Conservation (phyloP, 2,888 invertebrate species). For the Pachycephus smyrnensis region DNA sequence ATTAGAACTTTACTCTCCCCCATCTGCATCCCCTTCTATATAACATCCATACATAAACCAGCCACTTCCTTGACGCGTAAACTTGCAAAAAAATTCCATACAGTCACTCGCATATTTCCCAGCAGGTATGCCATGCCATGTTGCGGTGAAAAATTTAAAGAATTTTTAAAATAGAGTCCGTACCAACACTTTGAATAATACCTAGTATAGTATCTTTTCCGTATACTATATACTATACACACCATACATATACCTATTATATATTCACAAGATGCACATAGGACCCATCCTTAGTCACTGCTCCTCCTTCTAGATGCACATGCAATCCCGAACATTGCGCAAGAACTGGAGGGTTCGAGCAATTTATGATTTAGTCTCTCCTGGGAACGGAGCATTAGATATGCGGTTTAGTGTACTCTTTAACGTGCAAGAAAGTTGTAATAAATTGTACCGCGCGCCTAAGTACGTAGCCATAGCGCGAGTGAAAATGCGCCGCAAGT, state of each 20-base stretch:
- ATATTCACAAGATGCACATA: not conserved
- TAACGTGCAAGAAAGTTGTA: constrained; percentile 57
- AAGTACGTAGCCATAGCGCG: constrained; percentile 37
- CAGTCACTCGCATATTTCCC: not conserved
- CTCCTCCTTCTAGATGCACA: not conserved
- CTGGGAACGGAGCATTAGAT: constrained; percentile 51
- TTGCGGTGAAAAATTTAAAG: not conserved
- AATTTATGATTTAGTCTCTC: constrained; percentile 55
- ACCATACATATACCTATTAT: not conserved
- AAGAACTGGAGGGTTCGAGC: constrained; percentile 12
- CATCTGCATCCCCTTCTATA: not conserved
- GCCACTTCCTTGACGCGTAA: not conserved
- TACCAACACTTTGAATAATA: not conserved
- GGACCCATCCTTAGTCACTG: not conserved
- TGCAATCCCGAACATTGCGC: not conserved
- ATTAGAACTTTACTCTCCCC: not conserved
- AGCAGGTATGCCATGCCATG: not conserved
- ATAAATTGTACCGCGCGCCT: constrained; percentile 55
- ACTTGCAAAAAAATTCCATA: not conserved
- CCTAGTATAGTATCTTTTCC: not conserved
- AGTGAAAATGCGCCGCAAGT: constrained; percentile 19
- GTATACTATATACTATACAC: not conserved
- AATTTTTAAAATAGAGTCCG: not conserved
- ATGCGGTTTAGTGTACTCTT: constrained; percentile 54
- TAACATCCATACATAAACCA: not conserved